Conservation (phyloP, 2,113 vertebrate species). For the Cnemophilus loriae region DNA sequence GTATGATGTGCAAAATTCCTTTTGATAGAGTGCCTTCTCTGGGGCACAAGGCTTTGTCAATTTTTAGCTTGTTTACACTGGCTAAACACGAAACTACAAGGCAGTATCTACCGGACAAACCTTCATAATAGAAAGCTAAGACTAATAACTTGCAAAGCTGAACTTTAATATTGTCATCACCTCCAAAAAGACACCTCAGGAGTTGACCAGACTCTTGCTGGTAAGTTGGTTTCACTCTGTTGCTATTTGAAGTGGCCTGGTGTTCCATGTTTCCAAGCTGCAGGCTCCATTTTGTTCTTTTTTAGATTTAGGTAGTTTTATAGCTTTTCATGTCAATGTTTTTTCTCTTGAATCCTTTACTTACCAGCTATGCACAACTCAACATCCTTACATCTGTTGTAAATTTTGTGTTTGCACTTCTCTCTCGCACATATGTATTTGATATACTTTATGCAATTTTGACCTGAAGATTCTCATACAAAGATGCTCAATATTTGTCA, state of each 20-base stretch:
- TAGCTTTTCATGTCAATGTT: neutral
- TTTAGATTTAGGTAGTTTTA: neutral
- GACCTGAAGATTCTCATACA: neutral
- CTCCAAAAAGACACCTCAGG: neutral
- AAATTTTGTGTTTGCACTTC: neutral
- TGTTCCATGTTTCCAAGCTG: accelerated
- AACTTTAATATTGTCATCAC: neutral
- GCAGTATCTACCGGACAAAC: neutral
- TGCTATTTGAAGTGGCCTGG: neutral
- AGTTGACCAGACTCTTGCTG: neutral
- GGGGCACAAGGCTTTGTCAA: neutral
- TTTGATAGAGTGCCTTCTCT: neutral
- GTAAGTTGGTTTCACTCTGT: neutral
- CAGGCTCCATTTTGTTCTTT: accelerated
- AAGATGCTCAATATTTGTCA: neutral
- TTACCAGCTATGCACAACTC: neutral
- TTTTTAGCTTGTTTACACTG: neutral
- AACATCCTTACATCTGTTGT: neutral
- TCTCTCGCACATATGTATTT: neutral
- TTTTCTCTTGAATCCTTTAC: neutral
- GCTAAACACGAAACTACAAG: neutral
- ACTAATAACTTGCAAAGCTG: neutral
- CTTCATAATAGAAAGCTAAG: neutral
- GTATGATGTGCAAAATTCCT: neutral
- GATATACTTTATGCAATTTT: neutral